Evolutionary conservation across 2,888 invertebrate species (phyloP).

Genomic region (Limenitis camilla): DNA sequence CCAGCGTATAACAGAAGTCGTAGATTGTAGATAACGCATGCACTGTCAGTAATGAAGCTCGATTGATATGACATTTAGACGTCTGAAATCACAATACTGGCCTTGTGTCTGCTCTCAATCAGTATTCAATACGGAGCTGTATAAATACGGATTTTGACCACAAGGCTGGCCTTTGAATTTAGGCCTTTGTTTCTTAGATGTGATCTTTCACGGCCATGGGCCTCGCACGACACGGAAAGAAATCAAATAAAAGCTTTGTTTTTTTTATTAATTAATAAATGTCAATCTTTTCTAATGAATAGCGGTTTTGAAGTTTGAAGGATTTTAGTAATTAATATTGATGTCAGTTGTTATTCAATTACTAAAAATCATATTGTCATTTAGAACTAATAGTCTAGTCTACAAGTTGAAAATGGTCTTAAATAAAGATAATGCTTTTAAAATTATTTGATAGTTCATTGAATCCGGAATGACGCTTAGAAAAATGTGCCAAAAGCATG

Average conservation of each 20-base stretch:
- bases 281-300: slow-evolving; percentile 1
- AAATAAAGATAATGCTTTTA: too few species aligned
- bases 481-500: too few species aligned
- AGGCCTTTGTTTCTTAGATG: slow-evolving; percentile 34
- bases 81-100: slow-evolving; percentile 13
- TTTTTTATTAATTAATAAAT: slow-evolving; percentile 12
- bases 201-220: slow-evolving; percentile 29
- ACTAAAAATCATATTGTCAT: too few species aligned
- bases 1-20: too few species aligned
- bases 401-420: too few species aligned
- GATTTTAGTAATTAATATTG: background rate
- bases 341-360: background rate
- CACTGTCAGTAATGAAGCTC: too few species aligned
- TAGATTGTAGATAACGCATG: too few species aligned
- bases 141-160: slow-evolving; percentile 27
- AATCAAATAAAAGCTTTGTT: slow-evolving; percentile 18
- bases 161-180: slow-evolving; percentile 34
- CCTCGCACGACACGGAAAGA: slow-evolving; percentile 38
- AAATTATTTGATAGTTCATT: too few species aligned
- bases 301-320: background rate
- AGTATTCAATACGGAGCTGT: slow-evolving; percentile 15
- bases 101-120: slow-evolving; percentile 29
- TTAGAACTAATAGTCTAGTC: too few species aligned
- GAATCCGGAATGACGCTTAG: too few species aligned
- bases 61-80: too few species aligned